Percentiles rank a stretch among this genome's conserved stretches.
These are phyloP conservation scores for Menura novaehollandiae DNA, from an alignment of 2,113 vertebrate species.

Conservation along the genomic window DNA sequence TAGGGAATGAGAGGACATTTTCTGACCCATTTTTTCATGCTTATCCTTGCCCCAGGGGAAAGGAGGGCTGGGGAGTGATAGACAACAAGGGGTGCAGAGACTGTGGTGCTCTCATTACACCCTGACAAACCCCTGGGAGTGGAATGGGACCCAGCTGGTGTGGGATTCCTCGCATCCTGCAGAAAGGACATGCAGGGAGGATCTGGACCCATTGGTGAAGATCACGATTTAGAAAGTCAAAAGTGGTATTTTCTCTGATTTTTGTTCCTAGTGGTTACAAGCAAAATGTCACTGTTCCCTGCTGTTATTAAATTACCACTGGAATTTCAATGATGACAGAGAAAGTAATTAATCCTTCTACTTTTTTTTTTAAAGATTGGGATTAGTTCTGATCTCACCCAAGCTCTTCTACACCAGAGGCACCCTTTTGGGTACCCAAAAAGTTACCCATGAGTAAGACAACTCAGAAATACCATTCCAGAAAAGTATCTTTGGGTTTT, in stretches of 20 bases:
- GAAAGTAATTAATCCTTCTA: not conserved
- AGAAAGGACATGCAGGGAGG: not conserved
- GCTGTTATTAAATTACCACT: not conserved
- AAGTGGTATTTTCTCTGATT: not conserved
- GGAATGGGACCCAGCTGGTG: not conserved
- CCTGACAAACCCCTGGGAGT: fast-evolving
- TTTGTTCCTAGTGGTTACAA: not conserved
- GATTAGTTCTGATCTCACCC: not conserved
- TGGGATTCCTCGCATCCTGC: not conserved
- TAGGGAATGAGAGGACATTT: not conserved
- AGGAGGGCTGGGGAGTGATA: not conserved
- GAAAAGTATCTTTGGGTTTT: not conserved
- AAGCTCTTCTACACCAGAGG: not conserved
- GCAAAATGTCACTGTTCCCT: not conserved
- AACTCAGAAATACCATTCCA: not conserved
- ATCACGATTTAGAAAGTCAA: not conserved
- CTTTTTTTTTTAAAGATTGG: not conserved
- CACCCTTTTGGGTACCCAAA: not conserved
- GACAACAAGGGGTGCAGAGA: not conserved
- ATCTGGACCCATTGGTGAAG: not conserved
- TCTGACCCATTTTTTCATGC: not conserved
- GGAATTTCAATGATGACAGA: not conserved
- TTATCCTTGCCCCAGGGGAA: not conserved
- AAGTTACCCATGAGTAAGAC: not conserved
- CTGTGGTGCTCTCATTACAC: not conserved